A percentile compares a stretch with the other conserved stretches of the same genome.
phyloP scores from a whole-genome alignment of 2,888 invertebrate genomes.

The Parnassius apollo region DNA sequence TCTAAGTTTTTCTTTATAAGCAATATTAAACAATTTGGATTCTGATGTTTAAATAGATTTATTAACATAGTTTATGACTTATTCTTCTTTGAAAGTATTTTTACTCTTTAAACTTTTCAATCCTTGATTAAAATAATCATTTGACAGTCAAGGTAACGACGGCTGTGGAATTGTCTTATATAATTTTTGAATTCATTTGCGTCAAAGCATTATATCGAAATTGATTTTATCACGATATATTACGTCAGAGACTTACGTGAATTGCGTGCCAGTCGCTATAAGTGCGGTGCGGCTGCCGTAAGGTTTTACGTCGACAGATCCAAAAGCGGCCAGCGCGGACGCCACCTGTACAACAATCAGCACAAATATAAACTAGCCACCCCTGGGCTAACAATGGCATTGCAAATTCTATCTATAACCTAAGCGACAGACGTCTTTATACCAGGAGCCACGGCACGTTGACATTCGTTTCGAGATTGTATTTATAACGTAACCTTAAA shows the following conservation, averaged over 20 bases:
- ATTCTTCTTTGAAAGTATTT: too few species aligned
- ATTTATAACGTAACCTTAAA: conserved; percentile 77
- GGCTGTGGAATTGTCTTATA: too few species aligned
- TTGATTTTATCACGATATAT: conserved; percentile 5
- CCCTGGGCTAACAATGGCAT: conserved; percentile 39
- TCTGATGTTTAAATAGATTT: too few species aligned
- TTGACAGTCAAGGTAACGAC: too few species aligned
- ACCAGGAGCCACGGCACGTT: conserved; percentile 42
- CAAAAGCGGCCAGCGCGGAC: conserved; percentile 77
- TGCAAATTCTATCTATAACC: conserved; percentile 43
- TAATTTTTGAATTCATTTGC: conserved; percentile 1
- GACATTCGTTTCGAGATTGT: conserved; percentile 52
- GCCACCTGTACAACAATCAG: conserved; percentile 20
- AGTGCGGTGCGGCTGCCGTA: conserved; percentile 76
- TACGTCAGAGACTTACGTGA: conserved; percentile 72
- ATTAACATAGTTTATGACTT: too few species aligned
- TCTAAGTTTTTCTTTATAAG: too few species aligned
- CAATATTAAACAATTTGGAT: too few species aligned
- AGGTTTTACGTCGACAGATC: conserved; percentile 83
- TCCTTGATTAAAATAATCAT: too few species aligned
- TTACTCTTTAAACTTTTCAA: too few species aligned
- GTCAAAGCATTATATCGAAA: conserved; percentile 7
- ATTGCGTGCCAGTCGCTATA: conserved; percentile 82
- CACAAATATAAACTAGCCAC: conserved; percentile 31
- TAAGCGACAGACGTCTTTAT: conserved; percentile 34